Evolutionary conservation across 2,888 invertebrate genomes (phyloP).

Genomic region (Himalopsyche anomala): DNA sequence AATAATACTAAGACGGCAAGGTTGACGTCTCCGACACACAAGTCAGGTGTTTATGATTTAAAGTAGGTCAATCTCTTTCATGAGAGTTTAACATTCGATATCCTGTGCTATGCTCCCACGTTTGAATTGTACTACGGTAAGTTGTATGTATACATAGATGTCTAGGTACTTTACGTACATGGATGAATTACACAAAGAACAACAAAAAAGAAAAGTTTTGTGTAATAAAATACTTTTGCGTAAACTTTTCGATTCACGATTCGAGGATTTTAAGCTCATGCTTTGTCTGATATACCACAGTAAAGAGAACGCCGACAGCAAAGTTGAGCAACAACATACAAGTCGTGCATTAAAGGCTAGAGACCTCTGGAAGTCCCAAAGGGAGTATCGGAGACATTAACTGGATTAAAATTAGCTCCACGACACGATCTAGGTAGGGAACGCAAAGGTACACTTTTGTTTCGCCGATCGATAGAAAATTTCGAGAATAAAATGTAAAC

Average conservation of each 20-base stretch:
- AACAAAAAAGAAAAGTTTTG: no score
- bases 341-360: slow-evolving; percentile 40
- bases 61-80: no score
- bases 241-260: slow-evolving; percentile 28
- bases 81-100: no score
- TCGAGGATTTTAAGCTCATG: slow-evolving; percentile 22
- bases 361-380: slow-evolving; percentile 22
- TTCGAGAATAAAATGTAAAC: neutral
- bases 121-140: no score
- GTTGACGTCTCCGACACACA: no score
- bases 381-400: slow-evolving; percentile 43
- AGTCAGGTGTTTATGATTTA: no score
- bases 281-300: neutral
- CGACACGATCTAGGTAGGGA: slow-evolving; percentile 38
- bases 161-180: no score
- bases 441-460: slow-evolving; percentile 34
- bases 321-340: slow-evolving; percentile 12
- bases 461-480: slow-evolving; percentile 36
- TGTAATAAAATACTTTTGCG: no score
- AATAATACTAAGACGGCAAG: no score
- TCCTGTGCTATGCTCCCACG: no score
- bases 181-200: no score
- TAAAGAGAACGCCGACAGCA: slow-evolving; percentile 6
- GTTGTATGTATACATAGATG: no score
- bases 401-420: slow-evolving; percentile 40